Conservation (phyloP, 2,113 vertebrate genomes). For the Sander vitreus region DNA sequence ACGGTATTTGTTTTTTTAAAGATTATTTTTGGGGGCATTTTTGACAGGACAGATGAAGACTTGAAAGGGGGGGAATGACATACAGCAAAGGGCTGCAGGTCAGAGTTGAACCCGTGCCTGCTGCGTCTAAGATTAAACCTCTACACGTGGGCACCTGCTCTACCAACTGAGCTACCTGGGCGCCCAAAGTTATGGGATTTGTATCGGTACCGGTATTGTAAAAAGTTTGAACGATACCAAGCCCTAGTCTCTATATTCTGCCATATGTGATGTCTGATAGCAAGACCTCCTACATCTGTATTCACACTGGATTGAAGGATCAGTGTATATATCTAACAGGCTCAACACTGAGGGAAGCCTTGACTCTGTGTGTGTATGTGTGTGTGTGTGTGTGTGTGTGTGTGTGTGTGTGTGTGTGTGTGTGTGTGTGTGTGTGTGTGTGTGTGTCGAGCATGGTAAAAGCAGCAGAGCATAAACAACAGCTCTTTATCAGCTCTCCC, state of each 20-base stretch:
- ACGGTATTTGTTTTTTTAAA: no score
- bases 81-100: no score
- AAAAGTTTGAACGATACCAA: no score
- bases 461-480: conserved; percentile 37
- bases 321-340: not conserved
- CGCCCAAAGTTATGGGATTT: no score
- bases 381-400: conserved; percentile 27
- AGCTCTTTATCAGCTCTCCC: conserved; percentile 48
- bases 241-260: not conserved
- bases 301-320: conserved; percentile 14
- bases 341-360: conserved; percentile 12
- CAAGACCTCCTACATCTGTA: not conserved
- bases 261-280: conserved; percentile 39
- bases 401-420: conserved; percentile 18
- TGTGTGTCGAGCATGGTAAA: conserved; percentile 7
- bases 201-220: no score
- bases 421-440: conserved; percentile 31
- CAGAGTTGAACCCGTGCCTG: no score
- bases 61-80: no score
- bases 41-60: no score
- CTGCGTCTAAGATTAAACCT: no score
- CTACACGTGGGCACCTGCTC: no score
- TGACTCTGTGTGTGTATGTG: conserved; percentile 20
- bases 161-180: no score
- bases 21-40: no score